Evolutionary conservation across 2,888 invertebrate genomes (phyloP).

Genomic region (Ormyrus thymus): DNA sequence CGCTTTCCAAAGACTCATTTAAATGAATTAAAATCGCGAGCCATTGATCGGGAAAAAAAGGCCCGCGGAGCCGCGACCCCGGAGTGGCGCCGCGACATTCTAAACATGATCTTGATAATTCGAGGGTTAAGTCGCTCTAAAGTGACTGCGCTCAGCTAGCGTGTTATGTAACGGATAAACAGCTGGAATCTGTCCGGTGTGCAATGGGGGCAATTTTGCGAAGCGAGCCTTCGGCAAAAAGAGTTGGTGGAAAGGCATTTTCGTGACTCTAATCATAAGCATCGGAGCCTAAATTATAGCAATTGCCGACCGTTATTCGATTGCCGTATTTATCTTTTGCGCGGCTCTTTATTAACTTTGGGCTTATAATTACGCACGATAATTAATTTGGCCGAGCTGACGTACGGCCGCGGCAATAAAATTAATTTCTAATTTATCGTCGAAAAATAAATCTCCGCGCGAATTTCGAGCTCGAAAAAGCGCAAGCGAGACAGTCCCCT

Average conservation of each 20-base stretch:
- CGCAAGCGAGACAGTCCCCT: no score
- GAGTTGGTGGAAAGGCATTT: slow-evolving; percentile 10
- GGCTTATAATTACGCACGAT: neutral
- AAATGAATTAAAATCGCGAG: no score
- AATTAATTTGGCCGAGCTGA: neutral
- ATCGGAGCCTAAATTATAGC: neutral
- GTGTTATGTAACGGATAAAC: slow-evolving; percentile 17
- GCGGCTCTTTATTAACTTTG: neutral
- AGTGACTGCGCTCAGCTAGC: slow-evolving; percentile 4
- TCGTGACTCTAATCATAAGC: neutral
- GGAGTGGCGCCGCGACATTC: slow-evolving; percentile 9
- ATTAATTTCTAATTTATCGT: no score
- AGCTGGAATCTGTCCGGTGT: slow-evolving; percentile 11
- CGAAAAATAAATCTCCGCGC: no score
- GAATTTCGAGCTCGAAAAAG: no score
- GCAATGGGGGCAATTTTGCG: slow-evolving; percentile 16
- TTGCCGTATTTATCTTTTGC: neutral
- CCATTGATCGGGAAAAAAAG: no score
- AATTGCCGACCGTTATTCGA: neutral
- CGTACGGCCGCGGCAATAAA: no score
- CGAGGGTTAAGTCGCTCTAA: slow-evolving; percentile 31
- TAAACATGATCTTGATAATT: slow-evolving; percentile 47
- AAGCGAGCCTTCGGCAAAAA: slow-evolving; percentile 6
- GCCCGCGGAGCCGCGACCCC: neutral
- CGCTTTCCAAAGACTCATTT: no score